A percentile compares a stretch with the other conserved stretches of the same genome.
Conservation (phyloP, 2,113 vertebrate species). For the Chaetops frenatus region DNA sequence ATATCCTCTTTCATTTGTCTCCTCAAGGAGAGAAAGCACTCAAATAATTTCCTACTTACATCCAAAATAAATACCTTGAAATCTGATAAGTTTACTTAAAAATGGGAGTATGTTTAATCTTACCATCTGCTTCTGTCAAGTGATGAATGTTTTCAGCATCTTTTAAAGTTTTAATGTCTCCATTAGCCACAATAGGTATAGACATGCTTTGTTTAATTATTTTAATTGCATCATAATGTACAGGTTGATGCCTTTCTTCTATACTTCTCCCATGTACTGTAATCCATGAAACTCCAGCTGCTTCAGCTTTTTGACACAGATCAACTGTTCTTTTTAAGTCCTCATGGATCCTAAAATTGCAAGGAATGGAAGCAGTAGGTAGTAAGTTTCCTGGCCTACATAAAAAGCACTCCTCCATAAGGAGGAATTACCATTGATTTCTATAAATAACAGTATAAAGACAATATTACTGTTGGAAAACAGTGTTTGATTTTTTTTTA, state of each 20-base stretch:
- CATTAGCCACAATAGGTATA: constrained; percentile 90
- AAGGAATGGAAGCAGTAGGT: background rate
- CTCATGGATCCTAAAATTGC: constrained; percentile 83
- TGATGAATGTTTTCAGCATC: constrained; percentile 82
- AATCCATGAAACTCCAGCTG: constrained; percentile 92
- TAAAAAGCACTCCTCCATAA: background rate
- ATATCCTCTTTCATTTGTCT: background rate
- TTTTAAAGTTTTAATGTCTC: constrained; percentile 86
- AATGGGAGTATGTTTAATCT: constrained; percentile 21
- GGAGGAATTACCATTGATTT: background rate
- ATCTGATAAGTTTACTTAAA: background rate
- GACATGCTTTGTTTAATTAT: constrained; percentile 88
- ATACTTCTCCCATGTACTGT: constrained; percentile 89
- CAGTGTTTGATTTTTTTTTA: background rate
- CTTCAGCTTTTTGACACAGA: constrained; percentile 91
- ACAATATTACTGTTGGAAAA: background rate
- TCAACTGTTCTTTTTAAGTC: constrained; percentile 88
- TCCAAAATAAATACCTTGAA: background rate
- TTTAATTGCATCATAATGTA: constrained; percentile 92
- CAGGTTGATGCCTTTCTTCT: constrained; percentile 93
- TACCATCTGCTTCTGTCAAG: constrained; percentile 89
- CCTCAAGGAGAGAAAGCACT: background rate
- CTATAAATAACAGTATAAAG: background rate
- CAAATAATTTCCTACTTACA: background rate
- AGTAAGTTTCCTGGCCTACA: background rate